Base-by-base conservation (phyloP, 35 echinoderm and acorn worm species). In the Heliocidaris tuberculata region DNA sequence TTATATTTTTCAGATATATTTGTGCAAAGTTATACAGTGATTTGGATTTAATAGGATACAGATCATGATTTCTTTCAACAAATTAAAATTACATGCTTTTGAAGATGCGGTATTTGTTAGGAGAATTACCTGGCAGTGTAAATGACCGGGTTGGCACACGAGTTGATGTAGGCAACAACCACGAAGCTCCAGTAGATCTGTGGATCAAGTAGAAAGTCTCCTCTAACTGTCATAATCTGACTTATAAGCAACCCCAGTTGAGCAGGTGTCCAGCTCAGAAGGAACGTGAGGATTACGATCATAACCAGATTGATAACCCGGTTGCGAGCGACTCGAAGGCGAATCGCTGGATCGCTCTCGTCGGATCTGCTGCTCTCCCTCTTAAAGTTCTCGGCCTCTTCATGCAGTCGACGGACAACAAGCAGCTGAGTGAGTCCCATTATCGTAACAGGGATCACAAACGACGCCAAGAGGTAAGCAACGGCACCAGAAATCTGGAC, bases 141-240 rank as follows among this genome's bases (percentile, higher is more conserved):
- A 17, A 99, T 99, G 59, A 99, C 88, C 17, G 98, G 98, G 88
- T 99, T 99, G 0, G 95, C 96, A 48, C 98, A 99, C 59, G 96
- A 97, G 95, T 99, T 99, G 7, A 94, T 59, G 60, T 95, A 99
- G 8, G 98, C 98, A 2, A 97, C 59, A 3, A 97, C 48, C 2
- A 99, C 94, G 31, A 99, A 96, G 48, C 65, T 78, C 65, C 65
- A 78, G 65, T 78, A 78, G 65, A n/a, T 78, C 21, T 78, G 65
- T 78, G 21, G 15, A 78, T 19, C 65, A 78, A 78, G 65, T 7
- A 78, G 65, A 7, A 27, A 24, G 65, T 78, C 27, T 78, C 21
- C 65, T n/a, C 65, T 78, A 0, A 78, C 65, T 2, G 27, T 78
- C 7, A 78, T 78, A 24, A 78, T 78, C 65, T 78, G 65, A 21